phyloP scores from a whole-genome alignment of 2,113 vertebrate species.

The Megalops atlanticus region DNA sequence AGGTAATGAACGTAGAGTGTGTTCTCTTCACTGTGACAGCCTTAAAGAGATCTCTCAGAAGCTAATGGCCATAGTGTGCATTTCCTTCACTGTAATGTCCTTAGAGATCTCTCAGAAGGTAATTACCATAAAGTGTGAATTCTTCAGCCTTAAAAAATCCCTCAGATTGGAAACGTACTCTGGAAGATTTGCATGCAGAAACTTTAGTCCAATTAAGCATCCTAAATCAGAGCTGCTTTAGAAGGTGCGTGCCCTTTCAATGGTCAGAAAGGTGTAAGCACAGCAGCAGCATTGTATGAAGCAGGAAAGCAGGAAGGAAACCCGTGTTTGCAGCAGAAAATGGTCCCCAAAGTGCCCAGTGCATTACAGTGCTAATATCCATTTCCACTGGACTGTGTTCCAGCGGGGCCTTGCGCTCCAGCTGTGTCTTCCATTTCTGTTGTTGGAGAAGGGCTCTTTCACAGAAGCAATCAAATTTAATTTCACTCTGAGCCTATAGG shows the following conservation, averaged over 20 bases:
- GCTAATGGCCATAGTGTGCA: conserved; percentile 52
- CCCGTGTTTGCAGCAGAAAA: conserved; percentile 39
- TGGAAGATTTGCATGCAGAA: conserved; percentile 41
- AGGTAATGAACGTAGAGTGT: conserved; percentile 53
- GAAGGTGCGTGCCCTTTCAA: conserved; percentile 65
- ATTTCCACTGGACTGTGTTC: conserved; percentile 32
- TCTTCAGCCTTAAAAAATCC: conserved; percentile 55
- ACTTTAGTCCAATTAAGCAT: conserved; percentile 62
- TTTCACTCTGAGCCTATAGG: conserved; percentile 27
- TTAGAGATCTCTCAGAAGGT: conserved; percentile 54
- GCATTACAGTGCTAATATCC: conserved; percentile 38
- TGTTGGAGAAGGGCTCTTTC: conserved; percentile 52
- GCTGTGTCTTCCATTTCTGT: conserved; percentile 40
- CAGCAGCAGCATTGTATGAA: conserved; percentile 33
- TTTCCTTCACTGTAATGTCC: conserved; percentile 51
- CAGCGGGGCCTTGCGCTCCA: conserved; percentile 31
- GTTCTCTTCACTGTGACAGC: conserved; percentile 51
- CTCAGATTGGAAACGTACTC: conserved; percentile 38
- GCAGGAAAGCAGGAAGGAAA: conserved; percentile 51
- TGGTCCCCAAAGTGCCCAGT: conserved; percentile 32
- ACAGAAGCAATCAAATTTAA: conserved; percentile 46
- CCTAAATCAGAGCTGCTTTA: conserved; percentile 61
- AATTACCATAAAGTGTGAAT: conserved; percentile 53
- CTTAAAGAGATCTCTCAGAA: conserved; percentile 56
- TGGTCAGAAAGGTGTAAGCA: conserved; percentile 41